Percentiles rank a stretch among this genome's conserved stretches.
phyloP scores from a whole-genome alignment of 2,113 vertebrate genomes.

The Pluvianellus socialis region DNA sequence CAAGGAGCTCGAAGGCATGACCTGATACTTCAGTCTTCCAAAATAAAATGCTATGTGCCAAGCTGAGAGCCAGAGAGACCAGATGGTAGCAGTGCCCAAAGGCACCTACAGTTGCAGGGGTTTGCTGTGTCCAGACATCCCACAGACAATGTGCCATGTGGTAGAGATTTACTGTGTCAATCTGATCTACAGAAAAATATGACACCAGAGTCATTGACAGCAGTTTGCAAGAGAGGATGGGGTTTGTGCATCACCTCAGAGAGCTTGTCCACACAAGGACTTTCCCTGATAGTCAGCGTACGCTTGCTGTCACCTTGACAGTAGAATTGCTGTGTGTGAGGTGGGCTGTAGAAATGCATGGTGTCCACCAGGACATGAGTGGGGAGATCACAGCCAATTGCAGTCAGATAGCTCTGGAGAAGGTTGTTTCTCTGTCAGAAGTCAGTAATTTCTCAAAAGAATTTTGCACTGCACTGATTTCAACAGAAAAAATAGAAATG shows the following conservation, averaged over 20 bases:
- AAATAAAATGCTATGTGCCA: background rate
- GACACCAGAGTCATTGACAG: background rate
- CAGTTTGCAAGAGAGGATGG: fast-evolving
- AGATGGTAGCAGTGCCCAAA: background rate
- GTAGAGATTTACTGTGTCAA: background rate
- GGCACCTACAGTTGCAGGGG: background rate
- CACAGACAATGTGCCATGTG: fast-evolving
- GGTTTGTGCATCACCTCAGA: background rate
- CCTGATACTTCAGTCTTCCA: background rate
- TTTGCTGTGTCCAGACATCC: background rate
- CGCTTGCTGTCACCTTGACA: background rate
- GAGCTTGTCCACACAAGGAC: background rate
- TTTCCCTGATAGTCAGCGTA: background rate
- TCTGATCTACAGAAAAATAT: background rate
- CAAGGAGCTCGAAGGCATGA: background rate
- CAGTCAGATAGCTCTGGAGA: background rate
- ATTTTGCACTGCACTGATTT: background rate
- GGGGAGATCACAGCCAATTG: background rate
- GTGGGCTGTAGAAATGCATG: background rate
- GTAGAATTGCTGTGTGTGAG: background rate
- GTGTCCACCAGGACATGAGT: background rate
- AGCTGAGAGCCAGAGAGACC: background rate
- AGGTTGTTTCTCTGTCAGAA: background rate
- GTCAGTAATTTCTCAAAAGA: background rate
- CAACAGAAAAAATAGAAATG: background rate